A percentile compares a stretch with the other conserved stretches of the same genome.
These are phyloP conservation scores for Orientallactaga sibirica DNA, from an alignment of 2,797 vertebrate genomes.

Conservation along the genomic window DNA sequence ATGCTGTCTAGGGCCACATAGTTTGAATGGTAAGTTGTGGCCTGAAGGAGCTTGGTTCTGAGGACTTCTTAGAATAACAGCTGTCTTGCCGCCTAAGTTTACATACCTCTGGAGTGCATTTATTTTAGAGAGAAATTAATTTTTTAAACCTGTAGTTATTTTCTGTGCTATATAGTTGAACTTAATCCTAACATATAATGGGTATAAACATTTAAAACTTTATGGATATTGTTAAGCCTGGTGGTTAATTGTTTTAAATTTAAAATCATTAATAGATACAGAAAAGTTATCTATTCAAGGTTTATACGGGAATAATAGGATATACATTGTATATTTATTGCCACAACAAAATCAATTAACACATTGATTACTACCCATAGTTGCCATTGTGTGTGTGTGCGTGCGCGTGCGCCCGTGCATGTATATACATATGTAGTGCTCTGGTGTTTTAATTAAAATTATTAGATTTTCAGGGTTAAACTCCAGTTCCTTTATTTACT, in stretches of 20 bases:
- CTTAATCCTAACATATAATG: not conserved
- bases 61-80: not conserved
- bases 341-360: not conserved
- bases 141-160: not conserved
- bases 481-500: not conserved
- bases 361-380: not conserved
- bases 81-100: not conserved
- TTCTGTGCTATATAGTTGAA: slow-evolving; percentile 6
- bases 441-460: not conserved
- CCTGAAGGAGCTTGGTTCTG: slow-evolving; percentile 1
- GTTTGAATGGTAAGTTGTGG: not conserved
- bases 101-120: not conserved
- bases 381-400: not conserved
- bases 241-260: not conserved
- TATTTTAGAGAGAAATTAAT: slow-evolving; percentile 25
- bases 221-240: not conserved
- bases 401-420: no score
- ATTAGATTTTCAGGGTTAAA: slow-evolving; percentile 32
- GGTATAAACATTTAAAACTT: slow-evolving; percentile 52
- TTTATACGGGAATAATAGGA: not conserved
- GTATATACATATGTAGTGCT: not conserved
- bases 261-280: not conserved
- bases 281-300: not conserved
- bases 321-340: not conserved
- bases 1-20: not conserved